These are phyloP conservation scores for Poeciliopsis prolifica DNA, from an alignment of 2,113 vertebrate species.

Conservation along the genomic window DNA sequence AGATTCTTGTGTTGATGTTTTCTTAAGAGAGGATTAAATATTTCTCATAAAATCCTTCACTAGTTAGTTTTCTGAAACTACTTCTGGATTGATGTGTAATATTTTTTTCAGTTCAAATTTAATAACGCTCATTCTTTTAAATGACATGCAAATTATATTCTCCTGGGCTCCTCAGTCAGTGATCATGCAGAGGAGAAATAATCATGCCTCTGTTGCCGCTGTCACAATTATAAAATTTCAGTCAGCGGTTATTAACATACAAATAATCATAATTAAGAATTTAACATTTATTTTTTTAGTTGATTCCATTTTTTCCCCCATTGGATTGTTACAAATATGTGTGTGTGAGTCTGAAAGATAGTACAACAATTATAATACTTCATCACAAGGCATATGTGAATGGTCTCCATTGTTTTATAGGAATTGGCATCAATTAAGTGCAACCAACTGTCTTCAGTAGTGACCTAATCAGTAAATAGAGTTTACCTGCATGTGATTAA, in stretches of 20 bases:
- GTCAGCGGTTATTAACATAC: background rate
- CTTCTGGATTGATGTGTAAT: constrained; percentile 25
- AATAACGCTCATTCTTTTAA: constrained; percentile 36
- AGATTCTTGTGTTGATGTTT: constrained; percentile 86
- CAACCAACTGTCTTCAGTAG: too few relatives aligned
- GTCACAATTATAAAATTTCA: background rate
- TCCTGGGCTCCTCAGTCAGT: constrained; percentile 41
- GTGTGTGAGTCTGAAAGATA: background rate
- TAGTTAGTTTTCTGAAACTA: background rate
- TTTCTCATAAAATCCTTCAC: constrained; percentile 5
- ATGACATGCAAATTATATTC: constrained; percentile 50
- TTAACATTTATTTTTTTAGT: background rate
- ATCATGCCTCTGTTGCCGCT: constrained; percentile 19
- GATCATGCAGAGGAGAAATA: constrained; percentile 49
- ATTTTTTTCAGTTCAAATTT: constrained; percentile 25
- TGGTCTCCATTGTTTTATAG: background rate
- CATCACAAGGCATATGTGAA: background rate
- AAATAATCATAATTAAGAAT: background rate
- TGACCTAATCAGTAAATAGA: background rate
- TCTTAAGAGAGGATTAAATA: constrained; percentile 34
- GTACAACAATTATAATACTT: background rate
- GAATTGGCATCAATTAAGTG: background rate
- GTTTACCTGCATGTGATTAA: background rate
- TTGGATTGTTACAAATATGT: background rate
- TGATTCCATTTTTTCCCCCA: background rate